These are phyloP conservation scores for Lasiurus borealis DNA, from an alignment of 2,113 vertebrate species.

Conservation along the genomic window DNA sequence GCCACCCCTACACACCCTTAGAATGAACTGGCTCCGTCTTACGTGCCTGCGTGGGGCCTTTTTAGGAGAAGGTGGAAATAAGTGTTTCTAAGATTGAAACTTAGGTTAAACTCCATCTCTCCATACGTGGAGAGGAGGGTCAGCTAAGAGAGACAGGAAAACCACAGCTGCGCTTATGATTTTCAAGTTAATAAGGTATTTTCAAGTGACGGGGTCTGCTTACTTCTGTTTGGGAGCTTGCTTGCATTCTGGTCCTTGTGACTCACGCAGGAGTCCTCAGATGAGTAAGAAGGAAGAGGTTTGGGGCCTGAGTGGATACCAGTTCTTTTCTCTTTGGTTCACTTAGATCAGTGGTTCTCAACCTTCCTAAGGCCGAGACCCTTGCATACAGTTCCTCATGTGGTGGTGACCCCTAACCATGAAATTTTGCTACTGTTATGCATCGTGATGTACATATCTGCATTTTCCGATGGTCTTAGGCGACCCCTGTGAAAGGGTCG, in stretches of 20 bases:
- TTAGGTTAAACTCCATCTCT: constrained; percentile 36
- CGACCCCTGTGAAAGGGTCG: too few relatives aligned
- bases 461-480: too few relatives aligned
- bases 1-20: constrained; percentile 60
- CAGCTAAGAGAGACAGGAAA: neutral
- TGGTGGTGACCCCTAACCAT: too few relatives aligned
- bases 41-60: constrained; percentile 76
- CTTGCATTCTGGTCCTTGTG: constrained; percentile 19
- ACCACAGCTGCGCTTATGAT: neutral
- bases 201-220: neutral
- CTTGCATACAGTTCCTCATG: too few relatives aligned
- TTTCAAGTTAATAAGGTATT: neutral
- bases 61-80: constrained; percentile 58
- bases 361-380: too few relatives aligned
- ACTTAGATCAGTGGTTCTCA: neutral
- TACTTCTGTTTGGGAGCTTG: constrained; percentile 52
- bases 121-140: neutral
- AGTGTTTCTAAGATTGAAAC: constrained; percentile 75
- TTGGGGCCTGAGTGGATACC: neutral
- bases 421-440: too few relatives aligned
- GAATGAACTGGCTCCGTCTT: constrained; percentile 74
- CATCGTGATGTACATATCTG: too few relatives aligned
- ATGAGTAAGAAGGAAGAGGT: neutral
- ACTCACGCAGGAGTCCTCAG: neutral
- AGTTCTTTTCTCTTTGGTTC: constrained; percentile 28